Base-by-base conservation (phyloP, 2,797 vertebrate species). In the Coccyzus lansbergi region DNA sequence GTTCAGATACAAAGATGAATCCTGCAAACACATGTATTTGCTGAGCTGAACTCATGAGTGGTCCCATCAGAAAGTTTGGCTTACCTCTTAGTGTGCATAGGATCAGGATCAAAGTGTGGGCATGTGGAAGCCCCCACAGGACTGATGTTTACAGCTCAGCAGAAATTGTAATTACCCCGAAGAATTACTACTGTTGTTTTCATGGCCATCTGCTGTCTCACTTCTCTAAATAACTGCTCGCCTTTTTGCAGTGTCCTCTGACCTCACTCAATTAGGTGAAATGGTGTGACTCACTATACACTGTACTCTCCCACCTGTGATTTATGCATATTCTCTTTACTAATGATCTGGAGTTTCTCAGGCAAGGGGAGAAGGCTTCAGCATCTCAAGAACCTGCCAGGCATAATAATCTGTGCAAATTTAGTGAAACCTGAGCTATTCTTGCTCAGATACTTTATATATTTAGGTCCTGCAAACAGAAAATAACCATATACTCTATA, bases 131-230 rank as follows among this genome's bases (percentile, higher is more conserved):
- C 92, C 93, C 89, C 92, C 89, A 77, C 38, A 88, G 7, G 4
- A 52, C 44, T 86, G 80, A 77, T 93, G 80, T 95, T 95, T 94
- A 94, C 80, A 93, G 56, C 83, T 91, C 83, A 96, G 83, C 94
- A 93, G 87, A 97, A 96, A 93, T 92, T 83, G 59, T 17, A 1
- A 25, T 88, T 84, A 84, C 92, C 75, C 92, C 78, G 86, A 91
- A 93, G 94, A 94, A 75, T 90, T 80, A 70, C 83, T 80, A 34
- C 74, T 60, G 90, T 92, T 94, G 83, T 93, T 97, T 93, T 93
- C 87, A 80, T 90, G 71, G 64, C 90, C 93, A 90, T 93, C 92
- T 95, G 92, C 63, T 92, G 9, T 95, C 93, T 94, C 85, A 58
- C 80, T 95, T 96, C 86, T 90, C 83, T 80, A 74, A 91, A 65